phyloP scores from a whole-genome alignment of 2,888 invertebrate genomes.

The Pycnomerus fuliginosus region DNA sequence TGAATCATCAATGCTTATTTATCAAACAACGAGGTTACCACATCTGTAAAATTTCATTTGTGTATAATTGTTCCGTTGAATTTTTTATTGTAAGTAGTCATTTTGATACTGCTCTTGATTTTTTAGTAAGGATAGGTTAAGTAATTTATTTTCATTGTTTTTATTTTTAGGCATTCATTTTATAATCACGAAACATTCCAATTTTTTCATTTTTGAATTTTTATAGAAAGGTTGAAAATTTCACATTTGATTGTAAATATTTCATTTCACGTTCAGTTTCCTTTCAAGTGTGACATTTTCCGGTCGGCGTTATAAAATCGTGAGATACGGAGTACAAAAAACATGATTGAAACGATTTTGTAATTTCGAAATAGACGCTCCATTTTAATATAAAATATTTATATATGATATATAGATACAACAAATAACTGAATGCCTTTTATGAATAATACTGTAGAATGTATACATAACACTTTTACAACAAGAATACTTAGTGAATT shows the following conservation, averaged over 20 bases:
- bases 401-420: slow-evolving; percentile 47
- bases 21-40: slow-evolving; percentile 44
- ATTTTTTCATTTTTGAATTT: slow-evolving; percentile 32
- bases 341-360: slow-evolving; percentile 39
- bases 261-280: no score
- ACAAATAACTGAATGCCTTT: slow-evolving; percentile 55
- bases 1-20: slow-evolving; percentile 45
- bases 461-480: slow-evolving; percentile 53
- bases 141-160: slow-evolving; percentile 42
- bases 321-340: slow-evolving; percentile 41
- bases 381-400: slow-evolving; percentile 49
- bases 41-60: slow-evolving; percentile 21
- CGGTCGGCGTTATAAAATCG: slow-evolving; percentile 46
- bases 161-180: slow-evolving; percentile 38
- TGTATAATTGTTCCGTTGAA: slow-evolving; percentile 30
- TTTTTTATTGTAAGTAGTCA: slow-evolving; percentile 36
- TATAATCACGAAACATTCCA: slow-evolving; percentile 46
- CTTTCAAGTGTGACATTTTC: no score
- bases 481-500: slow-evolving; percentile 47
- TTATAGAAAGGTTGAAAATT: slow-evolving; percentile 30
- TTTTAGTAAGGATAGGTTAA: slow-evolving; percentile 27
- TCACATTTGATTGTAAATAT: slow-evolving; percentile 38
- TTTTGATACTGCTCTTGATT: slow-evolving; percentile 40
- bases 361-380: slow-evolving; percentile 45
- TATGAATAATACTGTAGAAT: slow-evolving; percentile 54